Conservation (phyloP, 1,140 invertebrate genomes). For the Caenorhabditis latens region DNA sequence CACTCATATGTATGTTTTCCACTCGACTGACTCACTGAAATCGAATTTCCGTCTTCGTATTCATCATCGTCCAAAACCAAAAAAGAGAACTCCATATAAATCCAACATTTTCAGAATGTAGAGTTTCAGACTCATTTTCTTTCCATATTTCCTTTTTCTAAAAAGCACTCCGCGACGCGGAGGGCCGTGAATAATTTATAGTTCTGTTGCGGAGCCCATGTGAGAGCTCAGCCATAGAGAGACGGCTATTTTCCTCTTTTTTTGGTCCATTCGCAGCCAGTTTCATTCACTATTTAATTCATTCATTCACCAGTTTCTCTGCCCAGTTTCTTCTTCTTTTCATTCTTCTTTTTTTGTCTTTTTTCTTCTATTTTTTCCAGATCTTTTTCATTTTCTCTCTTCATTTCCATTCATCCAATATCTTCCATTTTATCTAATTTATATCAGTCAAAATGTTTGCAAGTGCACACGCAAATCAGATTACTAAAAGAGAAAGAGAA, state of each 20-base stretch:
- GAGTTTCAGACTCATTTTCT: background rate
- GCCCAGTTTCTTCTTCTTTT: background rate
- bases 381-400: background rate
- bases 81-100: no score
- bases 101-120: background rate
- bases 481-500: no score
- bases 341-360: background rate
- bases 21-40: slow-evolving; percentile 16
- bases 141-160: background rate
- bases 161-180: no score
- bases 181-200: slow-evolving; percentile 24
- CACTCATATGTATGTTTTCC: background rate
- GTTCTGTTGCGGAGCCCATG: background rate
- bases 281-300: slow-evolving; percentile 55
- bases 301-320: slow-evolving; percentile 40
- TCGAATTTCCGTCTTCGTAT: slow-evolving; percentile 37
- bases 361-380: background rate
- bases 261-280: slow-evolving; percentile 10
- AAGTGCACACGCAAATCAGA: no score
- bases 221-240: background rate
- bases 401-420: no score
- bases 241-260: background rate
- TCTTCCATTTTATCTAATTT: no score
- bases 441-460: no score
- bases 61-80: background rate